Conservation (phyloP, 2,113 vertebrate genomes). For the Syngnathoides biaculeatus region DNA sequence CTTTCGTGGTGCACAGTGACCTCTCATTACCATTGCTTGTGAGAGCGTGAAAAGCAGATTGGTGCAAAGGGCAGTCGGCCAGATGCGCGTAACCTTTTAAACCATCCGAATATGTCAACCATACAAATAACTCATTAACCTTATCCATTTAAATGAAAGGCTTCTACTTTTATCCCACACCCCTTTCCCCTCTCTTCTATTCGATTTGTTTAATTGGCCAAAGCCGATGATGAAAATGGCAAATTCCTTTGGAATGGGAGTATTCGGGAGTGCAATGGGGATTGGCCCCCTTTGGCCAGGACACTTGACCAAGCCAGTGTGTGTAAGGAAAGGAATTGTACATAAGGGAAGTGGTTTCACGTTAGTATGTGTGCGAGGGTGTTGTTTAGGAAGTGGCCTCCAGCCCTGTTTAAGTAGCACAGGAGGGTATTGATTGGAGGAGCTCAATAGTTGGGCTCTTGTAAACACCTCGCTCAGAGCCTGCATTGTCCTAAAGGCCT, state of each 20-base stretch:
- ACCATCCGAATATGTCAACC: slow-evolving; percentile 73
- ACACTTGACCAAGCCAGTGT: slow-evolving; percentile 39
- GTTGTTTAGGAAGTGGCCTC: slow-evolving; percentile 57
- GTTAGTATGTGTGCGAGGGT: slow-evolving; percentile 29
- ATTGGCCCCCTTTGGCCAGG: slow-evolving; percentile 37
- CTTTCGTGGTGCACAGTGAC: slow-evolving; percentile 57
- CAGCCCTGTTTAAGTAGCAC: slow-evolving; percentile 55
- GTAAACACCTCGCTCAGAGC: slow-evolving; percentile 73
- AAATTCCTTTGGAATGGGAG: slow-evolving; percentile 42
- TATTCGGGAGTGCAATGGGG: slow-evolving; percentile 22
- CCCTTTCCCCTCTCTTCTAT: slow-evolving; percentile 37
- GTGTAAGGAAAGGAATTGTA: slow-evolving; percentile 1
- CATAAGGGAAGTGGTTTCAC: slow-evolving; percentile 8
- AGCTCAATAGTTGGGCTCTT: slow-evolving; percentile 70
- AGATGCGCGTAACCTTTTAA: slow-evolving; percentile 75
- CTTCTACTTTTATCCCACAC: slow-evolving; percentile 44
- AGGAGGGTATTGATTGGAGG: slow-evolving; percentile 69
- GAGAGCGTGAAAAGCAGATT: slow-evolving; percentile 68
- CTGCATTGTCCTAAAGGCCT: slow-evolving; percentile 67
- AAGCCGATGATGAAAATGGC: slow-evolving; percentile 60
- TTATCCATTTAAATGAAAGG: slow-evolving; percentile 78
- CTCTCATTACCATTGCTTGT: slow-evolving; percentile 75
- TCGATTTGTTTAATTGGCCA: slow-evolving; percentile 74
- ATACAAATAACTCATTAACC: slow-evolving; percentile 85
- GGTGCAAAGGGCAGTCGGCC: slow-evolving; percentile 74